These are phyloP conservation scores for Picus viridis DNA, from an alignment of 2,797 vertebrate species.

Conservation along the genomic window DNA sequence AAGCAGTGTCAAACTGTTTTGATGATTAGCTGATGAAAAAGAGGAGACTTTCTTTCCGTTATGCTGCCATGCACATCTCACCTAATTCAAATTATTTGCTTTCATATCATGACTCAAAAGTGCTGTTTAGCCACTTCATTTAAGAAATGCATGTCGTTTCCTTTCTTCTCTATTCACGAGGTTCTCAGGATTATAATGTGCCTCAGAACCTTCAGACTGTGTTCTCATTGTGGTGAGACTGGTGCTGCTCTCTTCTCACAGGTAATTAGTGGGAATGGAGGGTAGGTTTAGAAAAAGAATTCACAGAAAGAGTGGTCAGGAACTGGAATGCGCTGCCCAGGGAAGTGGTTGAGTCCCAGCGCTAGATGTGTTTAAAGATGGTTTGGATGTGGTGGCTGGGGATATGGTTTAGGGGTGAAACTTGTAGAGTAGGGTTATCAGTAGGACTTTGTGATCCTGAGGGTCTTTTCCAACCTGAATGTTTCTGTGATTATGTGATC, in stretches of 20 bases:
- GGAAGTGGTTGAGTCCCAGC: no score
- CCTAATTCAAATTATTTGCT: slow-evolving; percentile 76
- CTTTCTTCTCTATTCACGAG: slow-evolving; percentile 1
- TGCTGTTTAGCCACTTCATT: slow-evolving; percentile 69
- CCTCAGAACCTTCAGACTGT: slow-evolving; percentile 12
- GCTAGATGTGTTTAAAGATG: no score
- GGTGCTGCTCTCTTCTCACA: no score
- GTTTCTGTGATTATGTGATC: neutral
- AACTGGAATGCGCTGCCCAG: no score
- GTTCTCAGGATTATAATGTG: slow-evolving; percentile 24
- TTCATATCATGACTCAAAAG: slow-evolving; percentile 60
- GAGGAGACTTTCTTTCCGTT: slow-evolving; percentile 67
- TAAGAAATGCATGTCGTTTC: slow-evolving; percentile 23
- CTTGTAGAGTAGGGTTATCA: no score
- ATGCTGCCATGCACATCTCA: slow-evolving; percentile 63
- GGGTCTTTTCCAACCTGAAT: no score
- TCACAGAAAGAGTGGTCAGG: no score
- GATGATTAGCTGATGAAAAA: slow-evolving; percentile 82
- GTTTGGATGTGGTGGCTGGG: no score
- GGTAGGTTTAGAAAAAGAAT: no score
- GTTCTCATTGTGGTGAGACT: neutral
- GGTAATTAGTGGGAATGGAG: no score
- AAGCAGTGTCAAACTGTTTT: slow-evolving; percentile 75
- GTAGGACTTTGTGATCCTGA: no score
- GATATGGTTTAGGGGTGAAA: no score